phyloP scores from a whole-genome alignment of 2,113 vertebrate species.

The Clupea harengus region DNA sequence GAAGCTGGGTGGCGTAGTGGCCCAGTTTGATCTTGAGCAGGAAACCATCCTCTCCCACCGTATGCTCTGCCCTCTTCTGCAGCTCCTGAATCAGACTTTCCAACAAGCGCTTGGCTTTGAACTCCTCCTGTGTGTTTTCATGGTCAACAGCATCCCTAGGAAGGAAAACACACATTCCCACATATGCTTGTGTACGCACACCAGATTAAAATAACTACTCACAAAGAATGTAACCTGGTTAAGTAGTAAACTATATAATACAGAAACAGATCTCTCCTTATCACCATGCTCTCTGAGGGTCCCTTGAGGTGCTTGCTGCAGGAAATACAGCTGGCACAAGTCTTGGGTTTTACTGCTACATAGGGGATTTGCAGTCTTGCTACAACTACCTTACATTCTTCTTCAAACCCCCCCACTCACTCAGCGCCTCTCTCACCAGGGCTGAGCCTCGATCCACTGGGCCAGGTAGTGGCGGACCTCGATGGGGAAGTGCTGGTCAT shows the following conservation, averaged over 20 bases:
- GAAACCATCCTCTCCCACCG: constrained; percentile 93
- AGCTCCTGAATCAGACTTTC: constrained; percentile 90
- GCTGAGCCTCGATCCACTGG: constrained; percentile 90
- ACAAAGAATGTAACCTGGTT: no score
- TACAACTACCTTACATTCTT: no score
- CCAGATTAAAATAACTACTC: neutral
- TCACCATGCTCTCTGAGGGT: no score
- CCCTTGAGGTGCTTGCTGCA: no score
- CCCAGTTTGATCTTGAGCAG: constrained; percentile 95
- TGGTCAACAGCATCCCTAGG: constrained; percentile 87
- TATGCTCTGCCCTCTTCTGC: constrained; percentile 91
- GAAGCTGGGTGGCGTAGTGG: constrained; percentile 88
- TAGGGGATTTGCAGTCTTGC: no score
- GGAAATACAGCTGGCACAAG: no score
- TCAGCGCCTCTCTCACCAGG: constrained; percentile 69
- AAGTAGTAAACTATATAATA: neutral
- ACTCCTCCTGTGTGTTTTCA: constrained; percentile 86
- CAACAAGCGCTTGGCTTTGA: constrained; percentile 84
- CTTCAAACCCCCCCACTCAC: neutral
- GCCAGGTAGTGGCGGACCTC: constrained; percentile 93
- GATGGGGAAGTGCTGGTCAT: constrained; percentile 92
- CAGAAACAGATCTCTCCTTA: neutral
- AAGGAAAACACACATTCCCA: neutral
- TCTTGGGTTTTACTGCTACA: no score
- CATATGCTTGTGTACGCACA: neutral